Base-by-base conservation (phyloP, 2,888 invertebrate genomes). In the Seira sanloemensis region DNA sequence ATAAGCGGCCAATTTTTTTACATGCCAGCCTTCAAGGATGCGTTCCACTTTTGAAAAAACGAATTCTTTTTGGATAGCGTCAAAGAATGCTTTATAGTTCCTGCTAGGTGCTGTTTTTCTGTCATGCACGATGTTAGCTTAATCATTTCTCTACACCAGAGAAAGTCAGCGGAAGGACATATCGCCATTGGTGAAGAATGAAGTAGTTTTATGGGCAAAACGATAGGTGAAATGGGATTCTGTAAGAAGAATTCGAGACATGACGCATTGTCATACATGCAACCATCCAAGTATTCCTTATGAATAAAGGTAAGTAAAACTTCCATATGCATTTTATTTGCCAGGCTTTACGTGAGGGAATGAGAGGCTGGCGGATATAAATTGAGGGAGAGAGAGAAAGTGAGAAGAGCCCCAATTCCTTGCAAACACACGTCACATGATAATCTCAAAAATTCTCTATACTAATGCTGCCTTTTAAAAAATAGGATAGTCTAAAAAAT, bases 1-100 rank as follows among this genome's bases (percentile, higher is more conserved):
- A 68, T 18, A 16, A 46, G 26, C 19, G 50, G 77, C 69, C 77
- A 78, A 78, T 78, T 78, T 78, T 76, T 76, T 23, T 71, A 37
- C 37, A 77, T 54, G 19, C 65, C 66, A 27, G 27, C 9, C 46
- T 75, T 75, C 66, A 74, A 58, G 73, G 73, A 75, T 62, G 66
- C 65, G 75, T 65, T 74, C 75, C 75, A 21, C 37, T 37, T 12
- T 12, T 37, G 37, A 7, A n/a, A n/a, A 24, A 66, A 75, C 65
- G 66, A 62, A 65, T 66, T 65, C 26, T 37, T 46, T 37, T 66
- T 23, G 23, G 65, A 75, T 46, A 4, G 46, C 21, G 18, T 62
- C 21, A 2, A n/a, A 37, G 37, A 7, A 37, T 37, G 37, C 12
- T 37, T 37, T 37, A 7, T 12, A 12, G 37, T 37, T 7, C 5